These are phyloP conservation scores for Spicauda simplicius DNA, from an alignment of 2,888 invertebrate species.

Conservation along the genomic window DNA sequence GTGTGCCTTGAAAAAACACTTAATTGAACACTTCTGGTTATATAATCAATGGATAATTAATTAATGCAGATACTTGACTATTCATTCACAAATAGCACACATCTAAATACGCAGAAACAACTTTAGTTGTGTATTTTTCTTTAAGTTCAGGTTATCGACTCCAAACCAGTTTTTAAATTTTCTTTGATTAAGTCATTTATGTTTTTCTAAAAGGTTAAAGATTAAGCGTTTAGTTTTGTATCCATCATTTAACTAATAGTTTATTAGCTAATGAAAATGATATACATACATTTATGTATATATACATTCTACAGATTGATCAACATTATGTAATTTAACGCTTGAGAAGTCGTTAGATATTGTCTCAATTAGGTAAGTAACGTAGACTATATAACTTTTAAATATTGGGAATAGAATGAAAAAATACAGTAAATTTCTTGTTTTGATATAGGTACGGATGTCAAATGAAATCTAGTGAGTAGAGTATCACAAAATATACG, in stretches of 20 bases:
- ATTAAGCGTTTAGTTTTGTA: not conserved
- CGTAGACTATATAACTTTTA: too few relatives aligned
- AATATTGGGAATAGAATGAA: too few relatives aligned
- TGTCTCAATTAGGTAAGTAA: too few relatives aligned
- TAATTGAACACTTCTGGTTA: not conserved
- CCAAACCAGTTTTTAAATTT: conserved; percentile 19
- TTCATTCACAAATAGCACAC: not conserved
- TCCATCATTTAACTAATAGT: not conserved
- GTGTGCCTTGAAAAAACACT: not conserved
- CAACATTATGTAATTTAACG: too few relatives aligned
- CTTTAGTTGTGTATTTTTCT: conserved; percentile 14
- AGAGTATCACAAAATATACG: too few relatives aligned
- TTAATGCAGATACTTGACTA: not conserved
- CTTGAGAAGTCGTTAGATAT: too few relatives aligned
- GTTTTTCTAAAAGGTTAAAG: conserved; percentile 15
- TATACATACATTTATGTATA: too few relatives aligned
- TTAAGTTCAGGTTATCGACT: conserved; percentile 19
- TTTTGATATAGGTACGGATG: too few relatives aligned
- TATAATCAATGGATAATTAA: not conserved
- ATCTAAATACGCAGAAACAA: conserved; percentile 12
- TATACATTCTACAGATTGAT: too few relatives aligned
- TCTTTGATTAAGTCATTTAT: conserved; percentile 19
- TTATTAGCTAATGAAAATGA: too few relatives aligned
- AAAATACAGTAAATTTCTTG: too few relatives aligned
- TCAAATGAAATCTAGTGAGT: too few relatives aligned